Evolutionary conservation across 2,888 invertebrate genomes (phyloP).

Genomic region (Flexamia atlantica): DNA sequence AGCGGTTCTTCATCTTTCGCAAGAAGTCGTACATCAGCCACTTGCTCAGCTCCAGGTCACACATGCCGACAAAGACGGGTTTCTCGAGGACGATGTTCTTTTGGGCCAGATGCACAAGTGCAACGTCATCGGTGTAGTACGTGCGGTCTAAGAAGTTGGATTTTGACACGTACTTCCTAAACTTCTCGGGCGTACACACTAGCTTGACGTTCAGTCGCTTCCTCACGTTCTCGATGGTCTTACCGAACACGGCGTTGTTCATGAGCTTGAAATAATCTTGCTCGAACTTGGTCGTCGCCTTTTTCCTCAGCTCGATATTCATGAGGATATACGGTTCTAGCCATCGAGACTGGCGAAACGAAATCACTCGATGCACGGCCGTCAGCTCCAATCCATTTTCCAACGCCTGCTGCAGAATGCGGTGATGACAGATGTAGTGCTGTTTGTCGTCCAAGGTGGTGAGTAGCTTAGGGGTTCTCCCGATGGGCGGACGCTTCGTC

Average conservation of each 20-base stretch:
- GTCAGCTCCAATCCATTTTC: constrained; percentile 22
- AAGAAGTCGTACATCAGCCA: constrained; percentile 72
- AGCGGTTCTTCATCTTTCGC: constrained; percentile 69
- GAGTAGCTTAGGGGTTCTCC: constrained; percentile 7
- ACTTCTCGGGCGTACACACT: not conserved
- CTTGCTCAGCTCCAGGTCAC: constrained; percentile 71
- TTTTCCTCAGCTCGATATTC: constrained; percentile 64
- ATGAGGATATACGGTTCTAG: constrained; percentile 70
- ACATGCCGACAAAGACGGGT: constrained; percentile 71
- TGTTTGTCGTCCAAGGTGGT: constrained; percentile 15
- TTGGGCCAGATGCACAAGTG: constrained; percentile 56
- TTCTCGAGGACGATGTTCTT: constrained; percentile 69
- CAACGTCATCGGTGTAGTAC: constrained; percentile 28
- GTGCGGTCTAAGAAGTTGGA: constrained; percentile 65
- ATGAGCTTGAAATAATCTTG: constrained; percentile 68
- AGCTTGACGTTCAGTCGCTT: constrained; percentile 71
- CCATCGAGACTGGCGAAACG: constrained; percentile 71
- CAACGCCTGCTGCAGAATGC: constrained; percentile 68
- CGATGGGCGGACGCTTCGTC: not conserved
- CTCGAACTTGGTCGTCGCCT: constrained; percentile 72
- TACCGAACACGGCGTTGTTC: constrained; percentile 70
- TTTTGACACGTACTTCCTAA: constrained; percentile 70
- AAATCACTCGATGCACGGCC: constrained; percentile 70
- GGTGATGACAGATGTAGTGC: constrained; percentile 50
- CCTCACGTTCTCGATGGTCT: constrained; percentile 74